A percentile compares a stretch with the other conserved stretches of the same genome.
These are phyloP conservation scores for Ectropis crepuscularia DNA, from an alignment of 2,888 invertebrate genomes.

Conservation along the genomic window DNA sequence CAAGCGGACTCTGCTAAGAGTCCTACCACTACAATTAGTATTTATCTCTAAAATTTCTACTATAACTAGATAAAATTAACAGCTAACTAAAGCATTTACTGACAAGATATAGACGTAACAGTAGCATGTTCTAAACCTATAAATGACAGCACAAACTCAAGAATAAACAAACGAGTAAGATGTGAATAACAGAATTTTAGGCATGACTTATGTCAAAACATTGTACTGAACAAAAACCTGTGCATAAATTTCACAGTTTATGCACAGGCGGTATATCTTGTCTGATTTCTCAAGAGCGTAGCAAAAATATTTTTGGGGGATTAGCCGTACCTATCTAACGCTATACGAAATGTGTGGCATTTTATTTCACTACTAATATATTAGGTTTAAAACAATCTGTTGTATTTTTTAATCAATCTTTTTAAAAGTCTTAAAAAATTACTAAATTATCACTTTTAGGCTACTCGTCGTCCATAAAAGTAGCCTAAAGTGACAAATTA, in stretches of 20 bases:
- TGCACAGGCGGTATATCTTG: slow-evolving; percentile 72
- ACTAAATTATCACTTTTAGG: too few species aligned
- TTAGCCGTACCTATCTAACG: slow-evolving; percentile 39
- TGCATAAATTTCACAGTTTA: slow-evolving; percentile 80
- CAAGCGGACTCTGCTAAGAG: too few species aligned
- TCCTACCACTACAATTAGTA: too few species aligned
- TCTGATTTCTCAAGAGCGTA: slow-evolving; percentile 71
- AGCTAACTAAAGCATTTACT: too few species aligned
- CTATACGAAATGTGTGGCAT: background rate
- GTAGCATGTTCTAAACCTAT: background rate
- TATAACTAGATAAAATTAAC: too few species aligned
- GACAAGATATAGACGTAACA: background rate
- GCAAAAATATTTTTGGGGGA: slow-evolving; percentile 59
- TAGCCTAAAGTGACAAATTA: too few species aligned
- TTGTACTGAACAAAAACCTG: slow-evolving; percentile 68
- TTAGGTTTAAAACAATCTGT: too few species aligned
- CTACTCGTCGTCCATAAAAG: too few species aligned
- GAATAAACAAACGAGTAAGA: slow-evolving; percentile 10
- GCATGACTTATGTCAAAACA: slow-evolving; percentile 56
- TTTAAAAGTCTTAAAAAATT: too few species aligned
- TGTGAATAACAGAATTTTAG: slow-evolving; percentile 45
- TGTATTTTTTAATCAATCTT: too few species aligned
- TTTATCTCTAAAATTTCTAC: too few species aligned
- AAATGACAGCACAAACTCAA: background rate
- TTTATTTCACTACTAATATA: too few species aligned